phyloP scores from a whole-genome alignment of 2,888 invertebrate genomes.

The Lobophora halterata region DNA sequence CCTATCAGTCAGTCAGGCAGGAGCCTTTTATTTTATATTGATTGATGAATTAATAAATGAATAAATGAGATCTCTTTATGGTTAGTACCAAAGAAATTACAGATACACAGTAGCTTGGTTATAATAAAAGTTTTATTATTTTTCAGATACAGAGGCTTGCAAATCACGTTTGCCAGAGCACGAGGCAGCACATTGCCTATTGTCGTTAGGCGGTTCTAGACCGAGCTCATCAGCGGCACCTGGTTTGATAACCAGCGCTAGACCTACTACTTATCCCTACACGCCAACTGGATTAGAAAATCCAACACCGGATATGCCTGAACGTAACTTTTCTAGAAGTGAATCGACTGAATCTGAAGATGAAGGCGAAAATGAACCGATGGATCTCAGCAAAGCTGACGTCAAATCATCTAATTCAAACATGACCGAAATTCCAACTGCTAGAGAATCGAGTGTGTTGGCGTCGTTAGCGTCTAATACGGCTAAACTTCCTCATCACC shows the following conservation, averaged over 20 bases:
- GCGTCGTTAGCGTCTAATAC: conserved; percentile 83
- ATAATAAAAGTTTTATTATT: conserved; percentile 5
- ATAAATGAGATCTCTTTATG: too few species aligned
- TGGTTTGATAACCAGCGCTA: conserved; percentile 79
- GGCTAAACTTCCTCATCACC: conserved; percentile 81
- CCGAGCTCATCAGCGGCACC: conserved; percentile 75
- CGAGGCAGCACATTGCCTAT: conserved; percentile 90
- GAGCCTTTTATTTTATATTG: too few species aligned
- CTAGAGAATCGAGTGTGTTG: conserved; percentile 82
- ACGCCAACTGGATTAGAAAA: conserved; percentile 62
- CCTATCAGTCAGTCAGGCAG: too few species aligned
- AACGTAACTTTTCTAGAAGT: conserved; percentile 48
- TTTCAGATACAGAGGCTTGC: conserved; percentile 83
- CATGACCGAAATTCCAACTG: conserved; percentile 80
- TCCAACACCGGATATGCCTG: conserved; percentile 46
- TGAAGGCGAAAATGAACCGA: conserved; percentile 77
- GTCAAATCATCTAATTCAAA: conserved; percentile 50
- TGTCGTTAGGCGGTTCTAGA: conserved; percentile 85
- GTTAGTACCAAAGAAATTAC: conserved; percentile 1
- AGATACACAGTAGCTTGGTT: background rate
- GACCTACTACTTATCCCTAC: conserved; percentile 87
- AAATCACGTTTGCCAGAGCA: conserved; percentile 89
- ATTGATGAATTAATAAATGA: too few species aligned
- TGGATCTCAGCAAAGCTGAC: conserved; percentile 73
- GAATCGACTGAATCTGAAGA: conserved; percentile 50